A percentile compares a stretch with the other conserved stretches of the same genome.
Conservation (phyloP, 2,113 vertebrate genomes). For the Cavia aperea region DNA sequence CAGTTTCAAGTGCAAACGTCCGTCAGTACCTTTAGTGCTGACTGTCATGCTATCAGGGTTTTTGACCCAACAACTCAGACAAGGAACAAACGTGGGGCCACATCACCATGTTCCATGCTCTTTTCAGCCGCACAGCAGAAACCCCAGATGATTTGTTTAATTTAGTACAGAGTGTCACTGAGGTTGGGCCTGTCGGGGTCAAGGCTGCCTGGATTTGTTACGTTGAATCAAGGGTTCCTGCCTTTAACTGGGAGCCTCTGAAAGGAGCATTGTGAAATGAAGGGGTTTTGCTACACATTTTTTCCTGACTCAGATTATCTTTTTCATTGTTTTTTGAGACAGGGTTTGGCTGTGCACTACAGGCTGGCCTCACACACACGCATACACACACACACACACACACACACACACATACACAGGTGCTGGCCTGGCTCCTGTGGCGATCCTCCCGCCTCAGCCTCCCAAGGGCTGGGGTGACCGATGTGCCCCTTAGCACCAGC, state of each 20-base stretch:
- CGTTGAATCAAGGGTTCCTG: constrained; percentile 4
- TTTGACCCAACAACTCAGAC: constrained; percentile 1
- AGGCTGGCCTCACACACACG: not conserved
- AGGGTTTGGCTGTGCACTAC: not conserved
- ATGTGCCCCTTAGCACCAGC: not conserved
- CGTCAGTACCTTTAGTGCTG: not conserved
- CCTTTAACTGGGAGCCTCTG: constrained; percentile 1
- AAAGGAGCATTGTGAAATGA: not conserved
- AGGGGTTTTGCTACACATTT: not conserved
- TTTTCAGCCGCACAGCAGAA: constrained; percentile 14
- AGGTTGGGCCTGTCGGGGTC: not conserved
- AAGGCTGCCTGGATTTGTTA: constrained; percentile 4
- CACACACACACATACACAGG: not conserved
- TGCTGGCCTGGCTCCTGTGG: not conserved
- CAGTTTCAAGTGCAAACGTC: not conserved
- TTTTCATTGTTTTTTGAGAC: not conserved
- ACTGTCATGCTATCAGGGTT: not conserved
- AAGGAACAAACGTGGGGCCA: not conserved
- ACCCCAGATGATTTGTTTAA: constrained; percentile 9
- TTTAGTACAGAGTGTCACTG: not conserved
- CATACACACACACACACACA: not conserved
- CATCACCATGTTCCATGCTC: constrained; percentile 11
- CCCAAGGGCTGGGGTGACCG: not conserved
- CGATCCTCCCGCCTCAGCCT: not conserved
- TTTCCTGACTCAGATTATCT: not conserved